Base-by-base conservation (phyloP, 2,113 vertebrate species). In the Corvus cornix region DNA sequence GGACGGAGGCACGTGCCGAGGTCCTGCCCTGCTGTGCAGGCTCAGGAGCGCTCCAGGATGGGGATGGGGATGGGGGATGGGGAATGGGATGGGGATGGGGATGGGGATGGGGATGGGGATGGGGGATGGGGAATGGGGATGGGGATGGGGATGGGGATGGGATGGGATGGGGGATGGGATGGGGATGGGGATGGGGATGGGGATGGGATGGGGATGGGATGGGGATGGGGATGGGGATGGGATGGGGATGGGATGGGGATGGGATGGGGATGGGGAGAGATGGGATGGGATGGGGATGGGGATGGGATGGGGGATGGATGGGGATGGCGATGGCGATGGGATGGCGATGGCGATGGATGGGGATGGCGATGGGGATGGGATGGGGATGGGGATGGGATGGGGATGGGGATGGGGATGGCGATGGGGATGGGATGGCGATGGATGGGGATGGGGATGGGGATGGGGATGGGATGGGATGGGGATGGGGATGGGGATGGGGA, bases 1-100 rank as follows among this genome's bases (percentile, higher is more conserved):
- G 0, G 1, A 46, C 16, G 43, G 27, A 39, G 53, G 17, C 4
- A 4, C 3, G 1, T 51, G 39, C 55, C 0, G 0, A 35, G 46
- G 46, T 49, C 35, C 44, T 59, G 51, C 30, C 62, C 46, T 44
- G 59, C 41, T 4, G 2, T 48, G 73, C n/a, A 17, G 64, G 35
- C 48, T 67, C 13, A 3, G 60, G 28, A 21, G 28, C 14, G 2
- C 41, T 35, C 26, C 8, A 2, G 49, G 37, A 35, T 21, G 51
- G 69, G 58, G 31, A 10, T 6, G 18, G 8, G 37, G 37, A 39
- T 39, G 37, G 37, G 37, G 37, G 20, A 13, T 19, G n/a, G 56
- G 33, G 15, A 55, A 13, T 8, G 52, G 52, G 17, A 55, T 21
- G 53, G 30, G 28, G 6, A 55, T 31, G 56, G 33, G 7, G 11